These are phyloP conservation scores for Tridacna gigas DNA, from an alignment of 2,888 invertebrate genomes.

Conservation along the genomic window DNA sequence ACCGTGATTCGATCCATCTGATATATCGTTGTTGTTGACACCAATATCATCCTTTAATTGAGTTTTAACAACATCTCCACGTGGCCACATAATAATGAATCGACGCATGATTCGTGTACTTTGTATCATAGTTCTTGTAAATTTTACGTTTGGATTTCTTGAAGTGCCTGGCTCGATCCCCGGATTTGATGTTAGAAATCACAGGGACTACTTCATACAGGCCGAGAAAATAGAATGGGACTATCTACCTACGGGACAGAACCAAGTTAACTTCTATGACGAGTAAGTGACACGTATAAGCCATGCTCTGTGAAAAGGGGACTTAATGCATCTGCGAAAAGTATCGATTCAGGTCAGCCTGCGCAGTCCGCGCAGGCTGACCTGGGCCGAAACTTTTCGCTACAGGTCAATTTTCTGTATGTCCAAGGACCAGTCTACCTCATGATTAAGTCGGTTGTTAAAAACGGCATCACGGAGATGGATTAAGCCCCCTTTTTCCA, in stretches of 20 bases:
- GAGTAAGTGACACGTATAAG: slow-evolving; percentile 37
- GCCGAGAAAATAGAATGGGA: slow-evolving; percentile 62
- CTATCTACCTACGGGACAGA: slow-evolving; percentile 52
- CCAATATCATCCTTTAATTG: not conserved
- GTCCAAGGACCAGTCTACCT: no score
- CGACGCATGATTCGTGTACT: not conserved
- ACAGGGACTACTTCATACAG: slow-evolving; percentile 51
- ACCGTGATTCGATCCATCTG: no score
- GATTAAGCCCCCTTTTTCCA: no score
- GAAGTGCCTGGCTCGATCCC: slow-evolving; percentile 39
- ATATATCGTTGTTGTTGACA: no score
- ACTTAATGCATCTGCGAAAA: no score
- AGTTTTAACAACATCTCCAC: not conserved
- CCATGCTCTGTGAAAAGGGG: not conserved
- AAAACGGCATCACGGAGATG: no score
- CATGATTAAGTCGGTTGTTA: no score
- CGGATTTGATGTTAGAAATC: slow-evolving; percentile 47
- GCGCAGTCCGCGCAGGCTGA: no score
- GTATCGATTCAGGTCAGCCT: no score
- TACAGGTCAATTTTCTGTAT: no score
- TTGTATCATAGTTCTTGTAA: not conserved
- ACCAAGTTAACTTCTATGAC: slow-evolving; percentile 42
- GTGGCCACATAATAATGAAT: not conserved
- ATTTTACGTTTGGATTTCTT: slow-evolving; percentile 12
- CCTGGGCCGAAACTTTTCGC: no score